phyloP scores from a whole-genome alignment of 2,797 vertebrate genomes.

The Yasuhikotakia modesta region DNA sequence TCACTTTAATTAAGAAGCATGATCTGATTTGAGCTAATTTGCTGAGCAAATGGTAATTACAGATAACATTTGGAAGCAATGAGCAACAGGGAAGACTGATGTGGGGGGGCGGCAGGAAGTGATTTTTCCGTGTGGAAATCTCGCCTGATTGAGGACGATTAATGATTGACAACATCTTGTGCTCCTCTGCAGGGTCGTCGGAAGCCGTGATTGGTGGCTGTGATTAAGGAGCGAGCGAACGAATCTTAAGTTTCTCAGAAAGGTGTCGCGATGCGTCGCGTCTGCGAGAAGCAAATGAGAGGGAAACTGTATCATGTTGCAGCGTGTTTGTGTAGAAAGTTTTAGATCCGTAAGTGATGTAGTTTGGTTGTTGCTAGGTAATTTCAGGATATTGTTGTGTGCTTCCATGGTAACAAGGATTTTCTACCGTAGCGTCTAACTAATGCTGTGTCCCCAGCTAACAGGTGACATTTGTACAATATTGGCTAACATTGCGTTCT shows the following conservation, averaged over 20 bases:
- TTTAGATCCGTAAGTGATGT: neutral
- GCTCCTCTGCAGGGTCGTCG: constrained; percentile 10
- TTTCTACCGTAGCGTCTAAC: neutral
- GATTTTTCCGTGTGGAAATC: constrained; percentile 46
- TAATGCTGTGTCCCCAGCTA: neutral
- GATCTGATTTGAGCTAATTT: constrained; percentile 78
- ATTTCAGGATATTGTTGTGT: neutral
- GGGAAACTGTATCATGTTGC: neutral
- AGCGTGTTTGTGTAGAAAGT: neutral
- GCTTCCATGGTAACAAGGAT: neutral
- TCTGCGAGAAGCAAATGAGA: constrained; percentile 12
- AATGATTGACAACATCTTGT: constrained; percentile 52
- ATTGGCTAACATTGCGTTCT: too few species aligned
- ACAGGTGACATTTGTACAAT: too few species aligned
- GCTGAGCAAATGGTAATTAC: constrained; percentile 81
- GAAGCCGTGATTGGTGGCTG: constrained; percentile 27
- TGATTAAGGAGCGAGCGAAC: neutral
- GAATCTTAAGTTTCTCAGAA: neutral
- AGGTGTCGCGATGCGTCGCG: neutral
- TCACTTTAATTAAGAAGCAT: constrained; percentile 78
- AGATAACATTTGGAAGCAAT: constrained; percentile 76
- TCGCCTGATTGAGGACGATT: constrained; percentile 48
- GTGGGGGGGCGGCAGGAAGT: constrained; percentile 24
- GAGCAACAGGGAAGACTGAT: constrained; percentile 62
- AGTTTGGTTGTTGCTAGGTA: neutral